Evolutionary conservation across 1,140 invertebrate genomes (phyloP), one percentile per base, ranked within the genome.

Genomic region (Euschistus heros): DNA sequence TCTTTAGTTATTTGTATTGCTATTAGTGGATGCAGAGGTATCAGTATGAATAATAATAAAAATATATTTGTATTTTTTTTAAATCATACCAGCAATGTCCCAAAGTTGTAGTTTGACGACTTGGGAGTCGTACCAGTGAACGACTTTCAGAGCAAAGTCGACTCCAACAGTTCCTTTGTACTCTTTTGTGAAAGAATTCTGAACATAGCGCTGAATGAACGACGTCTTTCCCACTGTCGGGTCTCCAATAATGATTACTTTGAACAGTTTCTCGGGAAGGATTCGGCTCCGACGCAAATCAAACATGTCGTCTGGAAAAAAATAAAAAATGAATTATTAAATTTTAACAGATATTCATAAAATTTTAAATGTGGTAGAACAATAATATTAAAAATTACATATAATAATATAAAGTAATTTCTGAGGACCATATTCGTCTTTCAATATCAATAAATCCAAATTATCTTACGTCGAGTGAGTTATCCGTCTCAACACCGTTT

Each of bases 61-160:
- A 37, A 37, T 37, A 37, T 37, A 37, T 37, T 10, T 2, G 13
- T 7, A 30, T 30, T 4, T 30, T 30, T 30, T 30, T 37, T 10
- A 37, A 1, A 10, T 46, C 66, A 68, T 72, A 79, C 77, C 77
- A 72, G 81, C 81, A 70, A 83, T 82, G 69, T 83, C 82, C 82
- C 82, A 83, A 4, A 83, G 71, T 69, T 83, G 82, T 22, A 83
- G 71, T 70, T 82, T 83, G 15, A 83, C 75, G 4, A 76, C 80
- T 68, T 80, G 77, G 18, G 74, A 77, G 44, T 81, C 79, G 47
- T 78, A 77, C 77, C 79, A 80, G 68, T 80, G 78, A 6, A 83
- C 74, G 52, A 82, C 78, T 74, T 84, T 84, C 63, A 84, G 72
- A 13, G 81, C 81, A 76, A 84, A 84, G 71, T 84, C 82, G 63